These are phyloP conservation scores for Antrozous pallidus DNA, from an alignment of 2,797 vertebrate genomes.

Conservation along the genomic window DNA sequence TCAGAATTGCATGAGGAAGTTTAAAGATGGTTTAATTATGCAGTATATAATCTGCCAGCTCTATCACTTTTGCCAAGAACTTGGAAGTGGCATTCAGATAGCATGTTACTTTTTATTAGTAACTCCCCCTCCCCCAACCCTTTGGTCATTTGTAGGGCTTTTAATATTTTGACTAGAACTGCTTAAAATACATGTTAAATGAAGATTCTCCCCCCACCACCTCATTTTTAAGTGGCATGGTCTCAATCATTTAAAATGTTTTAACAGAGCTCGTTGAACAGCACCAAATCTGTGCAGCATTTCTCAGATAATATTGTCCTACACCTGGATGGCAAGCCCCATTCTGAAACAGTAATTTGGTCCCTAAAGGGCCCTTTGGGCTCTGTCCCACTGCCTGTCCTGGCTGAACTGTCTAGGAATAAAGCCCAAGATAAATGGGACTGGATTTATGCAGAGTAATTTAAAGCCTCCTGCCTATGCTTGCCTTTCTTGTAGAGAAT, in stretches of 20 bases:
- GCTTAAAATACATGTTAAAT: conserved; percentile 75
- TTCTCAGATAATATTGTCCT: conserved; percentile 84
- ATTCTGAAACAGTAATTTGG: conserved; percentile 86
- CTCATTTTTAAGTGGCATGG: conserved; percentile 70
- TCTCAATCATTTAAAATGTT: conserved; percentile 80
- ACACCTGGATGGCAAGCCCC: conserved; percentile 82
- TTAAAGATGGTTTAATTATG: conserved; percentile 54
- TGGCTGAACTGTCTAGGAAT: conserved; percentile 82
- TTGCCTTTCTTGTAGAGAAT: conserved; percentile 75
- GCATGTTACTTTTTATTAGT: conserved; percentile 65
- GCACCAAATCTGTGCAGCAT: conserved; percentile 80
- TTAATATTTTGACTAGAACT: conserved; percentile 65
- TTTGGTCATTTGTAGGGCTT: conserved; percentile 63
- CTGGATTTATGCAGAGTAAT: conserved; percentile 84
- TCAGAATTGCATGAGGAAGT: conserved; percentile 50
- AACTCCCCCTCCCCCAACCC: conserved; percentile 35
- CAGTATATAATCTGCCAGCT: conserved; percentile 13
- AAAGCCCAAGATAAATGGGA: conserved; percentile 82
- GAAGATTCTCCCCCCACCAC: conserved; percentile 18
- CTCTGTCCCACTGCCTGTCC: conserved; percentile 81
- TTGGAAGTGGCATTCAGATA: conserved; percentile 47
- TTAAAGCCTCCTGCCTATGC: conserved; percentile 78
- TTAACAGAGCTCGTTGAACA: conserved; percentile 79
- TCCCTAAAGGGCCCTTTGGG: conserved; percentile 85
- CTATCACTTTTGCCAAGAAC: conserved; percentile 62